Percentiles rank a stretch among this genome's conserved stretches.
Conservation (phyloP, 2,113 vertebrate species). For the Benitochromis conjunctus region DNA sequence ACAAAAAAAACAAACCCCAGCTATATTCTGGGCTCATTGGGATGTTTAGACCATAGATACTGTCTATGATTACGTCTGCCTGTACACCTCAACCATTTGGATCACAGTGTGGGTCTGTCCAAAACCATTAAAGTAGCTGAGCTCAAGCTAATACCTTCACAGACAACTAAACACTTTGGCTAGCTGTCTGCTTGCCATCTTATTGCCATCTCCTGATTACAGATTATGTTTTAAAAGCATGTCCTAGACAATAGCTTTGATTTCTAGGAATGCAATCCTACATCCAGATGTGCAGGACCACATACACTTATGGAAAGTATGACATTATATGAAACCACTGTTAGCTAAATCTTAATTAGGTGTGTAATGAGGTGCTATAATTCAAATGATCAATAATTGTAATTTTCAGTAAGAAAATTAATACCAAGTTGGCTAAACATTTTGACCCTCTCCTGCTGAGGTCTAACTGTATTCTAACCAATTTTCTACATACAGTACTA, state of each 20-base stretch:
- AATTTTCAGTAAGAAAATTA: background rate
- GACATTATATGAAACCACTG: background rate
- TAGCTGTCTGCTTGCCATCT: background rate
- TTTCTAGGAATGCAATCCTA: background rate
- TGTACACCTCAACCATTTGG: background rate
- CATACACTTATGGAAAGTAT: background rate
- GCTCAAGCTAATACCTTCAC: conserved; percentile 42
- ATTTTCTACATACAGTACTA: background rate
- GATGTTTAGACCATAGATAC: background rate
- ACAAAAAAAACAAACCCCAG: too few relatives aligned
- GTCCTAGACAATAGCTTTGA: background rate
- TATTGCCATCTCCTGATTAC: background rate
- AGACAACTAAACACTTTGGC: conserved; percentile 31
- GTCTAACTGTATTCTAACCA: background rate
- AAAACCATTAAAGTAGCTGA: conserved; percentile 1
- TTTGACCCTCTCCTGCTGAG: background rate
- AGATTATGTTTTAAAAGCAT: background rate
- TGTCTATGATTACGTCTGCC: background rate
- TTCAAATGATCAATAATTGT: background rate
- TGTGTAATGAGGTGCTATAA: accelerated
- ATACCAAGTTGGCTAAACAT: background rate
- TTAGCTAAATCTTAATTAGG: background rate
- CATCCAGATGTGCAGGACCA: background rate
- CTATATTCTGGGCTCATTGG: background rate
- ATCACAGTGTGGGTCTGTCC: background rate